Evolutionary conservation across 1,140 invertebrate genomes (phyloP).

Genomic region (Gryllus bimaculatus): DNA sequence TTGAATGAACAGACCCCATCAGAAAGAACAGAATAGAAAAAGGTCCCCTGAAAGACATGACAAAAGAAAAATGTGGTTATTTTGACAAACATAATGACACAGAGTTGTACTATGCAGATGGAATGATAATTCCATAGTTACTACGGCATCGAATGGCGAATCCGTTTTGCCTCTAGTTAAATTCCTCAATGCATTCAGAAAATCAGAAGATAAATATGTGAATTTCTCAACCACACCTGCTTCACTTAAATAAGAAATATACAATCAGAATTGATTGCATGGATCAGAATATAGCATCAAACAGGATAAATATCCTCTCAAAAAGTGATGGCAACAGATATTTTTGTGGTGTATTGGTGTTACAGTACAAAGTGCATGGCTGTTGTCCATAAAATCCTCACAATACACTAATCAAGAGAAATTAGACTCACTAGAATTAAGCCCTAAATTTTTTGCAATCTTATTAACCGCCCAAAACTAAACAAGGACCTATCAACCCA

Average conservation of each 20-base stretch:
- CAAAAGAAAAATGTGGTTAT: background rate
- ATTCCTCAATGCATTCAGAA: conserved; percentile 27
- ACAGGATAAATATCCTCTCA: background rate
- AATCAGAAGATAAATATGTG: conserved; percentile 27
- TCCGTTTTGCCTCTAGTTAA: conserved; percentile 26
- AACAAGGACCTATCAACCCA: background rate
- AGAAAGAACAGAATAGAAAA: background rate
- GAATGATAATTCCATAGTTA: conserved; percentile 29
- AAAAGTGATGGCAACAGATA: conserved; percentile 23
- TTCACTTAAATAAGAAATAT: conserved; percentile 28
- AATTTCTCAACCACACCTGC: conserved; percentile 24
- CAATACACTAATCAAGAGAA: background rate
- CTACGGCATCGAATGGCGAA: conserved; percentile 26
- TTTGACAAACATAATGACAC: background rate
- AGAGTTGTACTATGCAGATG: conserved; percentile 19
- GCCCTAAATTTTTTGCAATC: conserved; percentile 7
- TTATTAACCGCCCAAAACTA: conserved; percentile 7
- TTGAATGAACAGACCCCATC: too few species aligned
- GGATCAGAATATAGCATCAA: conserved; percentile 30
- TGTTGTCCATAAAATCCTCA: background rate
- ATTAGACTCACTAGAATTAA: conserved; percentile 9
- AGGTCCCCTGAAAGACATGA: background rate
- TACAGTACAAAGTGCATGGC: background rate
- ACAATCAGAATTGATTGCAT: conserved; percentile 31
- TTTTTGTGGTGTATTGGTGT: background rate